Evolutionary conservation across 2,113 vertebrate species (phyloP).

Genomic region (Carassius auratus): DNA sequence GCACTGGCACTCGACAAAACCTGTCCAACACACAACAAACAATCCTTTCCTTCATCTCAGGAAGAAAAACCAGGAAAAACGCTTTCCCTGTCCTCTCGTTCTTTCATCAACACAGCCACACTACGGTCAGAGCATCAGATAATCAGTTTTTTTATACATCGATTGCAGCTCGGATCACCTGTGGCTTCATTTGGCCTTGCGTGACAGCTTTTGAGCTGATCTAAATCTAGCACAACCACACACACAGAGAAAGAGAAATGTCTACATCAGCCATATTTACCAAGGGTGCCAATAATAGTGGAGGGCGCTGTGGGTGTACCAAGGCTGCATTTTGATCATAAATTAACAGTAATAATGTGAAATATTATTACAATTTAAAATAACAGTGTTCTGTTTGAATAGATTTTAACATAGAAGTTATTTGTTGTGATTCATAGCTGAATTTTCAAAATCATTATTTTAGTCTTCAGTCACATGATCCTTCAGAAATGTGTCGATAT

Average conservation of each 20-base stretch:
- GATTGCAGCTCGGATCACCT: conserved; percentile 43
- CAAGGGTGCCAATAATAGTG: too few species aligned
- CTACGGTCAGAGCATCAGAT: conserved; percentile 36
- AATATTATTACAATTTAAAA: too few species aligned
- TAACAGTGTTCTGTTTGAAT: too few species aligned
- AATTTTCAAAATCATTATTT: too few species aligned
- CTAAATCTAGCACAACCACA: conserved; percentile 13
- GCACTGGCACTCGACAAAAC: background rate
- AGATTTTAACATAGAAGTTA: too few species aligned
- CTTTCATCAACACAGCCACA: background rate
- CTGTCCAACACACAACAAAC: background rate
- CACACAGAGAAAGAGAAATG: background rate
- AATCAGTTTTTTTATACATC: conserved; percentile 42
- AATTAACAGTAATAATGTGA: background rate
- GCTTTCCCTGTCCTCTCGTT: conserved; percentile 1
- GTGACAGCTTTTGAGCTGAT: conserved; percentile 25
- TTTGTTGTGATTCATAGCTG: too few species aligned
- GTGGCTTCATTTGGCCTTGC: conserved; percentile 49
- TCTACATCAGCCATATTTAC: background rate
- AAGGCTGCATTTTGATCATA: background rate
- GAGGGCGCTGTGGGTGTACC: too few species aligned
- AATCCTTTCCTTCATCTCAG: background rate
- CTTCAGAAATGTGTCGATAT: background rate
- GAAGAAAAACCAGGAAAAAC: background rate
- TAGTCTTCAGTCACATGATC: too few species aligned